These are phyloP conservation scores for Laterallus jamaicensis DNA, from an alignment of 2,113 vertebrate species.

Conservation along the genomic window DNA sequence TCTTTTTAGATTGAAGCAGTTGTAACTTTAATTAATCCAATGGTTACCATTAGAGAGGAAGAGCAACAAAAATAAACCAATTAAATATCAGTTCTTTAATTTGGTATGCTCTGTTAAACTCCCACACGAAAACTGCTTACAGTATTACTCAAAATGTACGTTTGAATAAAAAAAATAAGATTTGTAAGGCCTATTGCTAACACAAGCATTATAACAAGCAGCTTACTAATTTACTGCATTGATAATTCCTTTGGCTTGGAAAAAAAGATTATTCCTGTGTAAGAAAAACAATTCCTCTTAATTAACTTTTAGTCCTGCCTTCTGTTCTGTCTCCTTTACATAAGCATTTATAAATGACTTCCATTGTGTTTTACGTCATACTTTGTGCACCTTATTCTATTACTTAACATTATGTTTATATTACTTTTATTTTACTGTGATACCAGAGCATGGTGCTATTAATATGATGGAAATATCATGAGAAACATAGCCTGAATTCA, in stretches of 20 bases:
- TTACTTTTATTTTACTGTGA: background rate
- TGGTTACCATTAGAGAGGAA: background rate
- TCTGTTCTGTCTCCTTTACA: background rate
- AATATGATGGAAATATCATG: background rate
- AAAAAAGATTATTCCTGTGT: background rate
- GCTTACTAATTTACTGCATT: background rate
- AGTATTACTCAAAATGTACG: background rate
- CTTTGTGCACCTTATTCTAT: background rate
- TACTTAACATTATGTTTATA: background rate
- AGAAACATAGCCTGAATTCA: background rate
- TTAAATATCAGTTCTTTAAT: background rate
- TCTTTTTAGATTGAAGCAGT: background rate
- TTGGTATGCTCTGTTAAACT: background rate
- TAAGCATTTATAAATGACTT: background rate
- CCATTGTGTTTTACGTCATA: background rate
- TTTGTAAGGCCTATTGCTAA: background rate
- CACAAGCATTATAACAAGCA: background rate
- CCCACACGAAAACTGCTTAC: background rate
- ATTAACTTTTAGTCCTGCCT: background rate
- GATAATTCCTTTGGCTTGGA: background rate
- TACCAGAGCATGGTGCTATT: background rate
- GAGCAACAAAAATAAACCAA: background rate
- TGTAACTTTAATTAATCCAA: background rate
- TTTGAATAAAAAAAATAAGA: background rate
- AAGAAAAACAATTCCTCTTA: background rate